These are phyloP conservation scores for Neotoma lepida DNA, from an alignment of 2,113 vertebrate species.

Conservation along the genomic window DNA sequence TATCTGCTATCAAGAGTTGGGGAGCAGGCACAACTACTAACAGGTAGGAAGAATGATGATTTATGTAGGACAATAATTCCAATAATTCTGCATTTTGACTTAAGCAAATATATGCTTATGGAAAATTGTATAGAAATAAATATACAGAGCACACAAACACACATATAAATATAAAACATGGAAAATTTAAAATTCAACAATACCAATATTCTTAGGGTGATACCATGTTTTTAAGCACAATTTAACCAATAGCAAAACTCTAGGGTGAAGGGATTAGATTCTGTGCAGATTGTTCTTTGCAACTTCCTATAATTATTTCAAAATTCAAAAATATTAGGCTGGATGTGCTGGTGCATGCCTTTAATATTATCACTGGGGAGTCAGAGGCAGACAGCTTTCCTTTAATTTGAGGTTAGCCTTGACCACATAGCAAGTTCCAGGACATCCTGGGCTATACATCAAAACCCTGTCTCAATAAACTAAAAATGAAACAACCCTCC, in stretches of 20 bases:
- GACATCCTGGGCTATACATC: not conserved
- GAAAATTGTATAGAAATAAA: not conserved
- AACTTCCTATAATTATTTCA: not conserved
- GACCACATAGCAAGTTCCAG: not conserved
- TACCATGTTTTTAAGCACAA: not conserved
- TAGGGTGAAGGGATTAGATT: not conserved
- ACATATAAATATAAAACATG: not conserved
- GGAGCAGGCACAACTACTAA: not conserved
- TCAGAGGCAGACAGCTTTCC: not conserved
- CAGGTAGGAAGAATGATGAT: not conserved
- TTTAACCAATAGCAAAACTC: not conserved
- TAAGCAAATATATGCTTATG: not conserved
- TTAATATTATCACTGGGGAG: not conserved
- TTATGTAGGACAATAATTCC: not conserved
- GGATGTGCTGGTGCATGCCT: not conserved
- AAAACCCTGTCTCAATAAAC: not conserved
- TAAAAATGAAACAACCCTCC: not conserved
- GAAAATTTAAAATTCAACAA: not conserved
- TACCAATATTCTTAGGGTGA: not conserved
- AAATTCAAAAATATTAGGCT: not conserved
- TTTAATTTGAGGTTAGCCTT: not conserved
- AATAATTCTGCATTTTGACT: not conserved
- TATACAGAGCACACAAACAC: not conserved
- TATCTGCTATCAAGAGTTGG: not conserved
- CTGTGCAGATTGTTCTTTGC: not conserved